Percentiles rank a stretch among this genome's conserved stretches.
Evolutionary conservation across 2,888 invertebrate species (phyloP).

Genomic region (Meteorus colon): DNA sequence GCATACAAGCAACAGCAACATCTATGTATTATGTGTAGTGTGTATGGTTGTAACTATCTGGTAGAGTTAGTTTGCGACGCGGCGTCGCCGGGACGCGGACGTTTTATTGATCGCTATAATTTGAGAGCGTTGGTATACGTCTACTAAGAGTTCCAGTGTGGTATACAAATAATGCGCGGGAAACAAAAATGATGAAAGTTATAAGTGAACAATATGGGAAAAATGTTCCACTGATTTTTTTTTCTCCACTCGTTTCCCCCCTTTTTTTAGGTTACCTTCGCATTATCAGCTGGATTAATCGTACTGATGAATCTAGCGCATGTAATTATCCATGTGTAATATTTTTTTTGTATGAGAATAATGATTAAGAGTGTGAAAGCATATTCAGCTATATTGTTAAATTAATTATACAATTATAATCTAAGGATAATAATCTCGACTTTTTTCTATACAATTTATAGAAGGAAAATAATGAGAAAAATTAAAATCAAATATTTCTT

Average conservation of each 20-base stretch:
- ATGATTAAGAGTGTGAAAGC: background rate
- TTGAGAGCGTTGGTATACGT: background rate
- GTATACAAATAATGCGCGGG: too few relatives aligned
- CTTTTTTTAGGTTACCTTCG: too few relatives aligned
- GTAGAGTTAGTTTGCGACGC: conserved; percentile 29
- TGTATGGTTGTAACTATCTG: conserved; percentile 7
- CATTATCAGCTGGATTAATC: too few relatives aligned
- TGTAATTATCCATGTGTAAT: background rate
- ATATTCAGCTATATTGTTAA: background rate
- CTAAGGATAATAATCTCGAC: background rate
- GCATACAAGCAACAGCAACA: background rate
- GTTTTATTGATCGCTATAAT: conserved; percentile 47
- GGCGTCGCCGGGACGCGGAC: conserved; percentile 48
- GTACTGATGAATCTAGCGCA: too few relatives aligned
- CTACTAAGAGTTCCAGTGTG: background rate
- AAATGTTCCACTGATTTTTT: too few relatives aligned
- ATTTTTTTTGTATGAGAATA: background rate
- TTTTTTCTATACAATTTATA: background rate
- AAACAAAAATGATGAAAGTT: too few relatives aligned
- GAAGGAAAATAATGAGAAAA: background rate
- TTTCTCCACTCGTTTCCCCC: too few relatives aligned
- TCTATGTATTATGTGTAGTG: too few relatives aligned
- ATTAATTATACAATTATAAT: background rate
- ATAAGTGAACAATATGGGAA: too few relatives aligned
- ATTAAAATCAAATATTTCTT: background rate